Base-by-base conservation (phyloP, 2,113 vertebrate genomes). In the Seriola rivoliana region DNA sequence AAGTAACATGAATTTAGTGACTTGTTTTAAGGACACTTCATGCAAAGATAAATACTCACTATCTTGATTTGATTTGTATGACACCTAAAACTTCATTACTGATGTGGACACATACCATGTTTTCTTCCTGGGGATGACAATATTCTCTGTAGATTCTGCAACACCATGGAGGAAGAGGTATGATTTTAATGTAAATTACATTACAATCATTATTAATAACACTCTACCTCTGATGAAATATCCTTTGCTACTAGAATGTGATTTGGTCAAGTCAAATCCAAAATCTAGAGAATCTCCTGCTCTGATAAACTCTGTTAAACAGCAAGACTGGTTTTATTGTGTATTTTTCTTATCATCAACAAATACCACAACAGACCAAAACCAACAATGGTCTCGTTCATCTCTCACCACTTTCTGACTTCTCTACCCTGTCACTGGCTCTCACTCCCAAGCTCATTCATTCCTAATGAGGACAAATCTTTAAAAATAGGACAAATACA, bases 71-170 rank as follows among this genome's bases (percentile, higher is more conserved):
- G 25, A 29, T 29, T 29, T 29, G 14, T 1, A 38, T 1, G 9
- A 55, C 11, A 59, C 36, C 9, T 40, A 6, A 9, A 32, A 68
- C 3, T 1, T 63, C 0, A 25, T 25, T 19, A 32, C 6, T 36
- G 11, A 44, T 34, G 3, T 19, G 40, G 40, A 69, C 14, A 79
- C 95, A 81, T 87, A 99, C 98, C 98, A 99, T 68, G 93, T 96
- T 95, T 99, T 99, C 94, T 89, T 99, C 85, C 88, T 96, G 36
- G 98, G 98, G 81, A 98, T 90, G 68, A 96, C 89, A 71, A 97
- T 92, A 59, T 95, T 88, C 87, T 96, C 96, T 86, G 78, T 13
- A 23, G 85, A 76, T 16, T 85, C 94, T 94, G 86, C 48, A 67
- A 75, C 11, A 21, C 8, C 32, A 62, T 16, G 3, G 4, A 65